phyloP scores from a whole-genome alignment of 2,113 vertebrate species.

The Cyanoderma ruficeps region DNA sequence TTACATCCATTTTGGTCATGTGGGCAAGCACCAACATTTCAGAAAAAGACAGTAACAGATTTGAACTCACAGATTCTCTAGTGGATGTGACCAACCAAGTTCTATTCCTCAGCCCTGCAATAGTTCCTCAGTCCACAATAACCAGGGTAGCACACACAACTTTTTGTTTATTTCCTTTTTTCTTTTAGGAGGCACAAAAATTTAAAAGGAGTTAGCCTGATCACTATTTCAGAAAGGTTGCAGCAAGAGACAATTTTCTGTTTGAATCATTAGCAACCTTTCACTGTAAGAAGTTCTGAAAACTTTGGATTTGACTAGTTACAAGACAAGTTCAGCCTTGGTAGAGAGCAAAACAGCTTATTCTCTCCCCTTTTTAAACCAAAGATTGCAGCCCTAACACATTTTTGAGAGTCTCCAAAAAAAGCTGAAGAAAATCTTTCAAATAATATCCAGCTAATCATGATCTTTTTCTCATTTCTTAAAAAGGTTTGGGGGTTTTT shows the following conservation, averaged over 20 bases:
- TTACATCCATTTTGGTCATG: not conserved
- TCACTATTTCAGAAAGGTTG: not conserved
- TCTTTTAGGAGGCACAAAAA: not conserved
- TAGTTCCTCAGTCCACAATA: not conserved
- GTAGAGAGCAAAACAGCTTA: not conserved
- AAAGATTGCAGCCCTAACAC: not conserved
- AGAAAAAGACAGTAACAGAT: not conserved
- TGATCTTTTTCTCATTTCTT: not conserved
- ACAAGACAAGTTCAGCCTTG: not conserved
- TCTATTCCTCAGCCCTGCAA: not conserved
- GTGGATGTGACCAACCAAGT: not conserved
- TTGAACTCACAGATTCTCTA: not conserved
- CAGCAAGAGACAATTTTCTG: not conserved
- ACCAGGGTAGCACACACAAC: not conserved
- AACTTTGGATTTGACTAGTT: not conserved
- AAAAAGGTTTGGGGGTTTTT: not conserved
- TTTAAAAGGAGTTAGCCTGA: not conserved
- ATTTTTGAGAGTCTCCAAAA: not conserved
- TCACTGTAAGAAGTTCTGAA: not conserved
- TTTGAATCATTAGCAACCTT: not conserved
- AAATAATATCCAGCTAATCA: not conserved
- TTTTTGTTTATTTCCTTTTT: not conserved
- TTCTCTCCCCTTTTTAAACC: not conserved
- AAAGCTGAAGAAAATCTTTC: not conserved
- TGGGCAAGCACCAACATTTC: not conserved